phyloP scores from a whole-genome alignment of 2,113 vertebrate species.

The Dipodomys merriami region DNA sequence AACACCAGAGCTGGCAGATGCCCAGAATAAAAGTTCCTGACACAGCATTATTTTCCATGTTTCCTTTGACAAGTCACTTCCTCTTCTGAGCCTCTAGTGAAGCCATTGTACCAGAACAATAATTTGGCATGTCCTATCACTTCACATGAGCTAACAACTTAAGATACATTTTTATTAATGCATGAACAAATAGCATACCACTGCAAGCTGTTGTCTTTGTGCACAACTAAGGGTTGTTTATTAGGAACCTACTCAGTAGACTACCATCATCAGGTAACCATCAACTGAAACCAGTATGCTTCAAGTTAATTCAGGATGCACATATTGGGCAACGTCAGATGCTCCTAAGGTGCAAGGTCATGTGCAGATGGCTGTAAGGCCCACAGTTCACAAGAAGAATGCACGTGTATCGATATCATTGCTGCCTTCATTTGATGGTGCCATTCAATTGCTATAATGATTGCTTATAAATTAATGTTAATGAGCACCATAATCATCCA shows the following conservation, averaged over 20 bases:
- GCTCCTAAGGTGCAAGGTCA: background rate
- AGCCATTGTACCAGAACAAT: background rate
- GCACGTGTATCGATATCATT: background rate
- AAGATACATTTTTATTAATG: background rate
- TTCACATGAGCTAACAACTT: background rate
- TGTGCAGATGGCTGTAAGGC: background rate
- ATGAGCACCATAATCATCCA: slow-evolving; percentile 14
- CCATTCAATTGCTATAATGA: background rate
- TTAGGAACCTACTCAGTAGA: background rate
- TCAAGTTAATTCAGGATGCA: background rate
- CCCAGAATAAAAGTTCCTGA: background rate
- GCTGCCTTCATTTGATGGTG: background rate
- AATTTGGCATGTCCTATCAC: background rate
- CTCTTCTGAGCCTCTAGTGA: background rate
- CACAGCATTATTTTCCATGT: background rate
- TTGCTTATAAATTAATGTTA: slow-evolving; percentile 35
- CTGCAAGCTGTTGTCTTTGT: background rate
- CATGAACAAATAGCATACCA: background rate
- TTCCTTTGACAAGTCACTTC: background rate
- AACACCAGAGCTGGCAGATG: too few relatives aligned
- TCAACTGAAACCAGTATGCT: background rate
- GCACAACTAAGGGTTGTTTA: background rate
- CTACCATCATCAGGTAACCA: background rate
- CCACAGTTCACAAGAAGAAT: slow-evolving; percentile 22
- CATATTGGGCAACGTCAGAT: background rate